phyloP scores from a whole-genome alignment of 2,113 vertebrate genomes.

The Peucedramus taeniatus region DNA sequence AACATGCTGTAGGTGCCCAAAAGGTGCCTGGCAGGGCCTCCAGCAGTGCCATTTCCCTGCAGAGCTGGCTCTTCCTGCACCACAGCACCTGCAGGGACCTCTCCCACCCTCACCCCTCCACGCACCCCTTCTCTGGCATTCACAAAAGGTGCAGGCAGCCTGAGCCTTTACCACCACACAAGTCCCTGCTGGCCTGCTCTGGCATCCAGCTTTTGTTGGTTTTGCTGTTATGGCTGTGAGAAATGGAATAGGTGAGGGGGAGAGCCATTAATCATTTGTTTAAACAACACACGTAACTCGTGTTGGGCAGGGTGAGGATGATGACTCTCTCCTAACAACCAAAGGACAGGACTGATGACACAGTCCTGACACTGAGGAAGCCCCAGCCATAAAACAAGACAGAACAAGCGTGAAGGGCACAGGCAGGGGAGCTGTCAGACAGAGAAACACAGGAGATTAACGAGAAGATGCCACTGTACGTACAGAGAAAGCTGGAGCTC shows the following conservation, averaged over 20 bases:
- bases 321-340: neutral
- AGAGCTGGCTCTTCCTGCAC: neutral
- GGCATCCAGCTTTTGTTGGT: neutral
- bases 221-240: neutral
- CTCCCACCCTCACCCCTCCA: neutral
- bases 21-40: neutral
- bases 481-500: neutral
- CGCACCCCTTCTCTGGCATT: fast-evolving
- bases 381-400: neutral
- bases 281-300: neutral
- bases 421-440: neutral
- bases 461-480: fast-evolving
- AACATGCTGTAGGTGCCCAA: neutral
- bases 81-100: neutral
- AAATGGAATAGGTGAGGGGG: neutral
- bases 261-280: neutral
- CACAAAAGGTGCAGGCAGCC: neutral
- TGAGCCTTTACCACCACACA: neutral
- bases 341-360: neutral
- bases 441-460: neutral
- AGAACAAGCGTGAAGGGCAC: neutral
- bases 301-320: neutral
- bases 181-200: neutral
- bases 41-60: neutral
- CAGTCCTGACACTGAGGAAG: neutral